Evolutionary conservation across 2,113 vertebrate species (phyloP).

Genomic region (Alosa alosa): DNA sequence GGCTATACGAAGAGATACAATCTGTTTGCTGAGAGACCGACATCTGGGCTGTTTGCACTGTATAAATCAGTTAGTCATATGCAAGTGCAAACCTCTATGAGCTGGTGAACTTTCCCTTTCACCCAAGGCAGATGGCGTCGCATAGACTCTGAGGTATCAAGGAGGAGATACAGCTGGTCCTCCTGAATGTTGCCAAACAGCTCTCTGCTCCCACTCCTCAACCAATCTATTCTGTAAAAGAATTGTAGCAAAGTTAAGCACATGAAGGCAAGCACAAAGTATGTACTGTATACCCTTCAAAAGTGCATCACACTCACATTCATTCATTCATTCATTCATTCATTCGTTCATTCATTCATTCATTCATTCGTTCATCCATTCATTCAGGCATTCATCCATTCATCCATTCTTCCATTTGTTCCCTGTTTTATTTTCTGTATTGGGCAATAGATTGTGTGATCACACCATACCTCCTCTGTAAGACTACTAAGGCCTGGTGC

Average conservation of each 20-base stretch:
- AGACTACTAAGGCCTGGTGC: conserved; percentile 56
- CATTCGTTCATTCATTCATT: background rate
- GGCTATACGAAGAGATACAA: background rate
- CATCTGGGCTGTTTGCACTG: background rate
- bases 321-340: background rate
- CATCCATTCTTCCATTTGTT: background rate
- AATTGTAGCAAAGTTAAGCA: background rate
- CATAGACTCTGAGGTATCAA: conserved; percentile 82
- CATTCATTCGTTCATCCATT: background rate
- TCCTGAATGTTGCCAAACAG: conserved; percentile 74
- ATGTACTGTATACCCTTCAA: background rate
- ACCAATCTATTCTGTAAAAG: conserved; percentile 70
- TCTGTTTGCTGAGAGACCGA: background rate
- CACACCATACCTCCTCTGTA: conserved; percentile 69
- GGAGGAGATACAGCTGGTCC: conserved; percentile 71
- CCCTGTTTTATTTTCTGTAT: background rate
- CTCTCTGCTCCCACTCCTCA: conserved; percentile 69
- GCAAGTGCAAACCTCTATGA: conserved; percentile 67
- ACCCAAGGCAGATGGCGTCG: conserved; percentile 70
- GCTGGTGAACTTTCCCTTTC: conserved; percentile 73
- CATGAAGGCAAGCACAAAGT: background rate
- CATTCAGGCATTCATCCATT: background rate
- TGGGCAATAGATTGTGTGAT: background rate
- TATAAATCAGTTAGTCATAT: background rate
- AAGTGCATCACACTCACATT: background rate